phyloP scores from a whole-genome alignment of 1,140 invertebrate species.

The Prorops nasuta region DNA sequence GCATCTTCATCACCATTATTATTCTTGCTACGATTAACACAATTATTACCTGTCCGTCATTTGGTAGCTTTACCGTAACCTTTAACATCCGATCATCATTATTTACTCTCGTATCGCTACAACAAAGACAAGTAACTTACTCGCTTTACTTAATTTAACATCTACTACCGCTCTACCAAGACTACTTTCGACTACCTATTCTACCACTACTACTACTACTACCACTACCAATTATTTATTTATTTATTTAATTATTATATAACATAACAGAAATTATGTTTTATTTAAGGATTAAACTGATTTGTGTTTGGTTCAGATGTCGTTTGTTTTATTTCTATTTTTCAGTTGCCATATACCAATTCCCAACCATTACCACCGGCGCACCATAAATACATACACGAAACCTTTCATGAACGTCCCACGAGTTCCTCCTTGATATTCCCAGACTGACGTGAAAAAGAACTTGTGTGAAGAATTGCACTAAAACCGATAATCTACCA shows the following conservation, averaged over 20 bases:
- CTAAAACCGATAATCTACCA: no score
- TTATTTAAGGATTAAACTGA: conserved; percentile 58
- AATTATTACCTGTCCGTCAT: conserved; percentile 23
- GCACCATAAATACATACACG: no score
- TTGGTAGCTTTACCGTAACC: conserved; percentile 30
- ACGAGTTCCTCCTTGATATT: no score
- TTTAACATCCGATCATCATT: conserved; percentile 28
- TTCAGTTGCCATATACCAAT: conserved; percentile 40
- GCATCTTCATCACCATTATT: conserved; percentile 29
- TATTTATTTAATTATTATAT: conserved; percentile 57
- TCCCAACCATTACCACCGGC: conserved; percentile 10
- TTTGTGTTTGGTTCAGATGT: conserved; percentile 56
- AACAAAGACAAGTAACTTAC: conserved; percentile 6
- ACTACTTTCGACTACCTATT: background rate
- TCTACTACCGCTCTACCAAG: conserved; percentile 8
- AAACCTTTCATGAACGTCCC: no score
- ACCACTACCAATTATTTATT: conserved; percentile 50
- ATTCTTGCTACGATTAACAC: conserved; percentile 21
- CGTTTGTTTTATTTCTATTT: conserved; percentile 52
- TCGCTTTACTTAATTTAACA: conserved; percentile 15
- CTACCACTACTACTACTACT: conserved; percentile 27
- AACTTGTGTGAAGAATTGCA: no score
- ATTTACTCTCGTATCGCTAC: conserved; percentile 23
- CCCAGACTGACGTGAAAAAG: no score
- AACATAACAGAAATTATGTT: conserved; percentile 54